These are phyloP conservation scores for Ciconia boyciana DNA, from an alignment of 2,113 vertebrate genomes.

Conservation along the genomic window DNA sequence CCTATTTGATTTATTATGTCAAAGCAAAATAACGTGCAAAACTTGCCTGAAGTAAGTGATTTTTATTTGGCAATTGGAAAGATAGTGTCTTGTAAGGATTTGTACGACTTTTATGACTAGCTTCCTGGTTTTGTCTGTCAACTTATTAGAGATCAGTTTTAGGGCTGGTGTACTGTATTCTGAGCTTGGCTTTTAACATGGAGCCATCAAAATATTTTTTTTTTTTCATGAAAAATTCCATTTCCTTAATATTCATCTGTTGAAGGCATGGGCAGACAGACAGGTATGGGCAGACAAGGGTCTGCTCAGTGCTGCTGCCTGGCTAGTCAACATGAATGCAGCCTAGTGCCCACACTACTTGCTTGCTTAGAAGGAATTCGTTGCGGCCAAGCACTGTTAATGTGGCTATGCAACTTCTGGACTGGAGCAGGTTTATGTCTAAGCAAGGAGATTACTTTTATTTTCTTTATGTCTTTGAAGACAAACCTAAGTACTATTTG, in stretches of 20 bases:
- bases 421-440: background rate
- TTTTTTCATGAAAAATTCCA: background rate
- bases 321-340: background rate
- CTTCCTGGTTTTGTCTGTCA: background rate
- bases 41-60: background rate
- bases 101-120: rapidly evolving
- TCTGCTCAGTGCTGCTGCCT: background rate
- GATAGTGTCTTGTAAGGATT: background rate
- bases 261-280: background rate
- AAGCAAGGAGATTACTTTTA: background rate
- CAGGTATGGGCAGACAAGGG: background rate
- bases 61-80: background rate
- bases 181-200: background rate
- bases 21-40: background rate
- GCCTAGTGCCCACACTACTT: background rate
- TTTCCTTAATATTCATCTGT: background rate
- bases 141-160: background rate
- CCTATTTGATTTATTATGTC: background rate
- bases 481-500: background rate
- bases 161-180: background rate
- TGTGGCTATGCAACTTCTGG: background rate
- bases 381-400: background rate
- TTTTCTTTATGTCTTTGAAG: background rate
- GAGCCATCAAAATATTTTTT: background rate
- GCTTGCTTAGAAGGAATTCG: background rate